Conservation (phyloP, 2,113 vertebrate genomes). For the Cochlearius cochlearius region DNA sequence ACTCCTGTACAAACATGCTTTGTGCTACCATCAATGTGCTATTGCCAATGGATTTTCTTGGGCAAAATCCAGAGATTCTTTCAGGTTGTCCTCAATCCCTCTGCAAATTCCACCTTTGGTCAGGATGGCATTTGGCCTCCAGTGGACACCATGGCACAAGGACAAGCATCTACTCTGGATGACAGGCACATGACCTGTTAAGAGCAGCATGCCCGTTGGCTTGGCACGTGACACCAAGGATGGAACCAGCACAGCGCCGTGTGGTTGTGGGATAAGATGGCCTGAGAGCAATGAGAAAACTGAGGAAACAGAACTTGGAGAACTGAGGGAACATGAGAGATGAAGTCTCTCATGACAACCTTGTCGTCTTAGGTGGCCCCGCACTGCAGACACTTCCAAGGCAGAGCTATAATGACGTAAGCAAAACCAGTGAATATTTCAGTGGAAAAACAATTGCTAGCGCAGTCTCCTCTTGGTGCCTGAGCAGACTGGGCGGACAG, state of each 20-base stretch:
- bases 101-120: not conserved
- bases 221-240: not conserved
- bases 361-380: not conserved
- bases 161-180: too few relatives aligned
- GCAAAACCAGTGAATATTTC: not conserved
- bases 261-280: not conserved
- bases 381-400: accelerated
- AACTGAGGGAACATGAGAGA: not conserved
- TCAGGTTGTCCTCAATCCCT: not conserved
- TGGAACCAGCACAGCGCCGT: not conserved
- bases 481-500: not conserved
- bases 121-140: not conserved
- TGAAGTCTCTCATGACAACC: too few relatives aligned
- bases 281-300: not conserved
- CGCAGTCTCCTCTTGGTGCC: not conserved
- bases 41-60: not conserved
- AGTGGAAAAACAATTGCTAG: not conserved
- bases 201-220: not conserved
- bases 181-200: not conserved
- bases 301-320: not conserved
- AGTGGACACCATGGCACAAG: not conserved
- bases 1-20: not conserved
- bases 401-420: not conserved
- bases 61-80: not conserved
- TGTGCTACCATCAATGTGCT: not conserved